Percentiles rank a stretch among this genome's conserved stretches.
phyloP scores from a whole-genome alignment of 2,113 vertebrate species.

The Acanthisitta chloris region DNA sequence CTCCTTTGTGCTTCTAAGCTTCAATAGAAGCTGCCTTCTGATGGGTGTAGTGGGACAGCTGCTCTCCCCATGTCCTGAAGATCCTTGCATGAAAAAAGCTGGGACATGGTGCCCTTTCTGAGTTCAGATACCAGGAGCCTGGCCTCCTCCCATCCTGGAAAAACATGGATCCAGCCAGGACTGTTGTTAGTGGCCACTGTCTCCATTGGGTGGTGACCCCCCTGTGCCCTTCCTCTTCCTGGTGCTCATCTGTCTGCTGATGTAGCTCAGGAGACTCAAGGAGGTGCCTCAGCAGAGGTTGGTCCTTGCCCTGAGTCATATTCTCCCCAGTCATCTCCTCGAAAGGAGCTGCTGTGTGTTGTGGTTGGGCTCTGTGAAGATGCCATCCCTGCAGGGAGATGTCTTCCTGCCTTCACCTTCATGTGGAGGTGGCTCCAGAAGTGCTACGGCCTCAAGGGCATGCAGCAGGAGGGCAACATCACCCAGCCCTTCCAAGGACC shows the following conservation, averaged over 20 bases:
- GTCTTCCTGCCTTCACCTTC: not conserved
- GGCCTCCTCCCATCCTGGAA: not conserved
- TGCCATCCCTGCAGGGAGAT: not conserved
- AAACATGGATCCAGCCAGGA: not conserved
- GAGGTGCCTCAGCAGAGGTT: not conserved
- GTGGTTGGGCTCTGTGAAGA: not conserved
- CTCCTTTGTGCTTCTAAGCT: not conserved
- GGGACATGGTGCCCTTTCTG: not conserved
- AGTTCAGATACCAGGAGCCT: not conserved
- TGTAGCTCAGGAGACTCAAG: rapidly evolving
- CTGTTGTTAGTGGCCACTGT: rapidly evolving
- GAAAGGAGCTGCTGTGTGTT: not conserved
- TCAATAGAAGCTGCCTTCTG: not conserved
- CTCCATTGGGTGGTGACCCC: not conserved
- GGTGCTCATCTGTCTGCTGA: not conserved
- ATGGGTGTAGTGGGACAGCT: not conserved
- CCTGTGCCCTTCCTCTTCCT: not conserved
- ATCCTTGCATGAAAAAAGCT: not conserved
- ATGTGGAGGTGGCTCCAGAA: not conserved
- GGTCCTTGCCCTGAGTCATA: not conserved
- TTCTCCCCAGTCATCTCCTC: not conserved
- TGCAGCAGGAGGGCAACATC: not conserved
- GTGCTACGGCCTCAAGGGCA: rapidly evolving
- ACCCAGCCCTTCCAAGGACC: not conserved
- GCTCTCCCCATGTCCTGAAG: not conserved